Conservation (phyloP, 2,797 vertebrate genomes). For the Chelon auratus region DNA sequence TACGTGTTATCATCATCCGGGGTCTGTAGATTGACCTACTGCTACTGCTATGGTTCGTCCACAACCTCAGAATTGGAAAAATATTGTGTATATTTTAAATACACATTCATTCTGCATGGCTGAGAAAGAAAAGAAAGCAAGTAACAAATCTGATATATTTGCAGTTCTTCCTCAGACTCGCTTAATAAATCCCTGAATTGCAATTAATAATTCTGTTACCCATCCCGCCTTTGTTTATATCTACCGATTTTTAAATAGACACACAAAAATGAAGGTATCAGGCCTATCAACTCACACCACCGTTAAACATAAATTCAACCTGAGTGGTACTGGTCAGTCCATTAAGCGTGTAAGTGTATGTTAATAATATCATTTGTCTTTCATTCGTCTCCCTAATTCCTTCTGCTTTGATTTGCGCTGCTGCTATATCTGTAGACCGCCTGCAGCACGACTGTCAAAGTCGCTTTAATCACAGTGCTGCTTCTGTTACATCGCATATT, state of each 20-base stretch:
- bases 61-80: background rate
- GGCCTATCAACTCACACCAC: background rate
- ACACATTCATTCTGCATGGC: background rate
- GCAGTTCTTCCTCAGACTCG: background rate
- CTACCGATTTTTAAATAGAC: background rate
- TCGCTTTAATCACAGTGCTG: conserved; percentile 68
- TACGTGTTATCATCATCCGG: too few relatives aligned
- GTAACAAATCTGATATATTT: background rate
- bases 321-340: background rate
- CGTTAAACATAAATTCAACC: background rate
- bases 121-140: conserved; percentile 6
- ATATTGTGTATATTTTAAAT: background rate
- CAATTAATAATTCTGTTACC: background rate
- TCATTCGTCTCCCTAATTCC: conserved; percentile 63
- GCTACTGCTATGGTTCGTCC: too few relatives aligned
- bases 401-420: conserved; percentile 40
- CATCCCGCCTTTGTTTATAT: background rate
- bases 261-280: background rate
- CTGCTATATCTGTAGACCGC: conserved; percentile 75
- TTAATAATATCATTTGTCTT: conserved; percentile 58
- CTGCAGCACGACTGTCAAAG: conserved; percentile 72
- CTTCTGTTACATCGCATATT: conserved; percentile 68
- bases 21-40: too few relatives aligned
- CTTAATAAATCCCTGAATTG: background rate
- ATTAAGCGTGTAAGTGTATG: conserved; percentile 1